phyloP scores from a whole-genome alignment of 1,140 invertebrate species.

The Prorops nasuta region DNA sequence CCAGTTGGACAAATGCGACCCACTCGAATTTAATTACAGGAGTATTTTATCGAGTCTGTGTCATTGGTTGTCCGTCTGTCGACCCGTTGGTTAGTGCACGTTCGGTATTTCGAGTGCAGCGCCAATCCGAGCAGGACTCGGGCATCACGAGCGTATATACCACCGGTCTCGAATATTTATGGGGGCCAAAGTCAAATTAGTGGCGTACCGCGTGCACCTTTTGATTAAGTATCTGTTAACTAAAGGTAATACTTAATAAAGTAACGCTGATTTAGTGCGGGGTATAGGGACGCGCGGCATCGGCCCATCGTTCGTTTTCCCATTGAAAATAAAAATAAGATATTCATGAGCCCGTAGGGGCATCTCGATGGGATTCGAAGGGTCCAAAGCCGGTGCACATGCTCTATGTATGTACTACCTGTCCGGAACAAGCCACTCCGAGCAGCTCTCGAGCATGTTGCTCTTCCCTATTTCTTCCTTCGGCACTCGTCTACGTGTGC shows the following conservation, averaged over 20 bases:
- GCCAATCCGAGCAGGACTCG: conserved; percentile 6
- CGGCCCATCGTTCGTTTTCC: conserved; percentile 53
- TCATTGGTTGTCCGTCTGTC: conserved; percentile 38
- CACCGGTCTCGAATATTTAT: conserved; percentile 53
- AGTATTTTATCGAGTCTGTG: conserved; percentile 54
- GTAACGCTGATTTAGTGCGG: conserved; percentile 57
- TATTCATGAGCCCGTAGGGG: conserved; percentile 47
- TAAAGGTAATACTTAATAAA: conserved; percentile 60
- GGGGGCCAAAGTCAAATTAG: conserved; percentile 59
- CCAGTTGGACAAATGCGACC: conserved; percentile 46
- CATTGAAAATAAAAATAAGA: conserved; percentile 57
- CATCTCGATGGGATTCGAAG: conserved; percentile 28
- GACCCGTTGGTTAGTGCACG: conserved; percentile 6
- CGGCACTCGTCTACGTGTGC: no score
- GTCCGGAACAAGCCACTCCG: no score
- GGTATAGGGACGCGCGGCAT: conserved; percentile 32
- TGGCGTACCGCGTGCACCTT: conserved; percentile 57
- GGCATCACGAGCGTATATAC: conserved; percentile 17
- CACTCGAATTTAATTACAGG: conserved; percentile 54
- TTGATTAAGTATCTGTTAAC: conserved; percentile 61
- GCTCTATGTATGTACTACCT: neutral
- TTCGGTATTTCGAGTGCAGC: conserved; percentile 41
- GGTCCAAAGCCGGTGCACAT: conserved; percentile 7
- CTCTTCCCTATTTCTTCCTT: conserved; percentile 6
- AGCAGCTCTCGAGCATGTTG: conserved; percentile 6